Conservation (phyloP, 2,797 vertebrate genomes). For the Columba guinea region DNA sequence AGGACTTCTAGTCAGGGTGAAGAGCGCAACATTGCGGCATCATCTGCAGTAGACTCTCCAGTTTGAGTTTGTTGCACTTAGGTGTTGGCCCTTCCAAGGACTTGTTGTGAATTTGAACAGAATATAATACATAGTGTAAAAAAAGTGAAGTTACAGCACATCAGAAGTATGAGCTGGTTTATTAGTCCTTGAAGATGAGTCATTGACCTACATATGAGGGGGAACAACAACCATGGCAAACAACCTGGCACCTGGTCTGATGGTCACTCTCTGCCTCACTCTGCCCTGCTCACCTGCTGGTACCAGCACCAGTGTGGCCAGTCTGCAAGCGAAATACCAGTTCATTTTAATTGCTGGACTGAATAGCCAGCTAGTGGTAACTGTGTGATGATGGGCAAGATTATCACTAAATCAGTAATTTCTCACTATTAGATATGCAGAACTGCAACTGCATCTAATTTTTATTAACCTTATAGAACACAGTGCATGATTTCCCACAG, state of each 20-base stretch:
- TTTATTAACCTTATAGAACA: not conserved
- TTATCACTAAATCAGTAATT: not conserved
- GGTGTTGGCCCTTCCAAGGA: not conserved
- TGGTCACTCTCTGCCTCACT: not conserved
- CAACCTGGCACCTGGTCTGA: not conserved
- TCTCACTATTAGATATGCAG: not conserved
- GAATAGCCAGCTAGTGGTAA: not conserved
- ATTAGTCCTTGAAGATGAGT: not conserved
- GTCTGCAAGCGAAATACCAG: not conserved
- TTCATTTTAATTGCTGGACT: not conserved
- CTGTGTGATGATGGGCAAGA: not conserved
- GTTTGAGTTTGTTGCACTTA: accelerated
- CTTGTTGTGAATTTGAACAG: not conserved
- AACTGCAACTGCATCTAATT: not conserved
- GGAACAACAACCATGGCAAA: not conserved
- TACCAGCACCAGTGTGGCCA: not conserved
- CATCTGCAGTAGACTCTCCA: not conserved
- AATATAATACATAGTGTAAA: not conserved
- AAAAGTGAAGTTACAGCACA: not conserved
- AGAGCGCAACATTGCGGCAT: not conserved
- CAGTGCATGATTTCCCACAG: not conserved
- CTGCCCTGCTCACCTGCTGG: not conserved
- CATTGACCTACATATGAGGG: not conserved
- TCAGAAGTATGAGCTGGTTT: not conserved
- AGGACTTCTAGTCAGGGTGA: not conserved